Evolutionary conservation across 2,888 invertebrate species (phyloP), one percentile per base, ranked within the genome.

Genomic region (Chymomyza fuscimana): DNA sequence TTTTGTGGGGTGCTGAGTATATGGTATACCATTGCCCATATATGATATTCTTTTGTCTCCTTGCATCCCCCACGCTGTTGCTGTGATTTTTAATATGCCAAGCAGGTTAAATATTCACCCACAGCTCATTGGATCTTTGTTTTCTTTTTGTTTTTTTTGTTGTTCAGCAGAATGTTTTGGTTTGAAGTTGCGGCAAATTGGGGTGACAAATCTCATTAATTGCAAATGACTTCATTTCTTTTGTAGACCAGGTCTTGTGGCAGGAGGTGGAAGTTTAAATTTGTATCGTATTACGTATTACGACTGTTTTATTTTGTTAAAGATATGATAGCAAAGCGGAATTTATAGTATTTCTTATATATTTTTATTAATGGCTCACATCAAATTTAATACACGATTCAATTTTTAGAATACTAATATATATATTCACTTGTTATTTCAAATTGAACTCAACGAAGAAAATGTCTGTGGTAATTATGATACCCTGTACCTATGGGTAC

Each of bases 191-290:
- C 76, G 83, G 81, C 73, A 86, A 86, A 86, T 88, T 86, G 86
- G 88, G 87, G 85, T 86, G 86, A 88, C 86, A 86, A 86, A 86
- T 82, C 86, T 86, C 88, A 88, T 86, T 88, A 86, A 88, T 86
- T 86, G 86, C 86, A 84, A 86, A 86, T 88, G 88, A 86, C 86
- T 86, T 86, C 86, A 86, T 86, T 86, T 81, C 78, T 70, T 83
- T 83, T 79, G 78, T 78, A 58, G 65, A 67, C 71, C 63, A 61
- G 12, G 2, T 25, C 25, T 25, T 15, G 40, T 46, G 10, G 12
- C 3, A 12, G 36, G 7, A 36, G 9, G 36, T 36, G 36, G 7
- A 9, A 46, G 40, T 7, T 15, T 1, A 12, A 12, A 4, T 46
- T 46, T 46, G 40, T 46, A 12, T 12, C 40, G 2, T 12, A 46